Evolutionary conservation across 2,888 invertebrate species (phyloP), one percentile per base, ranked within the genome.

Genomic region (Cheilosia variabilis): DNA sequence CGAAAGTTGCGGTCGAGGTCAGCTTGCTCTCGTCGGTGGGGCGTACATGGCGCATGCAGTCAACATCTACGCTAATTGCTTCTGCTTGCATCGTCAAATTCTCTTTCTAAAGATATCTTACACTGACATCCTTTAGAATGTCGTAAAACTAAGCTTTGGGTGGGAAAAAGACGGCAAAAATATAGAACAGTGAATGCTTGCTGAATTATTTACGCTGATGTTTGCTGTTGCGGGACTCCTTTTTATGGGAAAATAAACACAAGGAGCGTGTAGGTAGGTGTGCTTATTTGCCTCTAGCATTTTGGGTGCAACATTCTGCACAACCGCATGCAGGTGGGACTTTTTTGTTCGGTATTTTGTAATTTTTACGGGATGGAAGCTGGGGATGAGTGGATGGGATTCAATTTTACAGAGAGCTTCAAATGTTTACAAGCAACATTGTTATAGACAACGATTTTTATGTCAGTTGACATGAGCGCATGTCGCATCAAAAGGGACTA

Each of bases 1-100:
- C 27, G 78, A 69, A 71, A 78, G 69, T 77, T 43, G 60, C 43
- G 17, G 22, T 41, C 24, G 63, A 68, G 76, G 76, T 76, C 76
- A 68, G 60, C 17, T 24, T 52, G 17, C 31, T 24, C 17, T 31
- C 13, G 0, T 17, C 9, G 47, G 9, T 5, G 9, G 17, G 9
- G 27, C 27, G 31, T 55, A 31, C 5, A 31, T 17, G 27, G 13
- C 37, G 13, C 37, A 37, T 37, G 4, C 3, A 37, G 34, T 34
- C 27, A 17, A 17, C 34, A 60, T 37, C 13, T 62, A 24, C 57
- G 57, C 77, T 78, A 78, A 78, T 78, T 69, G 47, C 69, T 37
- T 45, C 62, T 62, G 10, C 52, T 65, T 41, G 45, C 57, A 15
- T 43, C 31, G 15, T 57, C 57, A 37, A 37, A 45, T 55, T 19